Evolutionary conservation across 2,888 invertebrate genomes (phyloP).

Genomic region (Chrysina gloriosa): DNA sequence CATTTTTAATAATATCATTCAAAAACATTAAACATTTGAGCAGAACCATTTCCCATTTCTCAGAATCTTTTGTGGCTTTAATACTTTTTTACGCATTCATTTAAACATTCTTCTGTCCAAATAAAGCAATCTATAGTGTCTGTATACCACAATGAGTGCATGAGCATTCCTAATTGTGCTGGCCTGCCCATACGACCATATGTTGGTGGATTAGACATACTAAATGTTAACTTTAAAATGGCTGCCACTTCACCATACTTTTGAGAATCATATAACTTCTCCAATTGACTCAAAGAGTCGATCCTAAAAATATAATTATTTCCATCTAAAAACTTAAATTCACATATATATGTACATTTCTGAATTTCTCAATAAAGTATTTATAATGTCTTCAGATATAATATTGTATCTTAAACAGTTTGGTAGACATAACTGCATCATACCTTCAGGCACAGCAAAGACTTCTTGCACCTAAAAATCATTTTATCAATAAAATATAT

Average conservation of each 20-base stretch:
- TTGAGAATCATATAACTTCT: slow-evolving; percentile 74
- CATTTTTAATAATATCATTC: slow-evolving; percentile 68
- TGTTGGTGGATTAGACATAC: slow-evolving; percentile 61
- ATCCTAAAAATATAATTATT: too few species aligned
- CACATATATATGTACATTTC: slow-evolving; percentile 67
- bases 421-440: slow-evolving; percentile 57
- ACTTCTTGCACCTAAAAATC: slow-evolving; percentile 6
- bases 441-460: neutral
- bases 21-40: slow-evolving; percentile 65
- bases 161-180: slow-evolving; percentile 64
- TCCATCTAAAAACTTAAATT: too few species aligned
- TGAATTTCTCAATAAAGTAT: slow-evolving; percentile 67
- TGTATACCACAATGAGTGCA: slow-evolving; percentile 66
- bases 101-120: slow-evolving; percentile 82
- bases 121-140: slow-evolving; percentile 71
- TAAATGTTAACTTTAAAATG: slow-evolving; percentile 77
- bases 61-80: slow-evolving; percentile 64
- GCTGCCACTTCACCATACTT: slow-evolving; percentile 75
- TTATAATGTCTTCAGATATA: slow-evolving; percentile 65
- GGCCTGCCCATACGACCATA: slow-evolving; percentile 71
- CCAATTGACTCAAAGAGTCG: slow-evolving; percentile 72
- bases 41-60: slow-evolving; percentile 62
- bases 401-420: slow-evolving; percentile 68
- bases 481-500: slow-evolving; percentile 58
- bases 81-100: slow-evolving; percentile 74